These are phyloP conservation scores for Chaenodraco wilsoni DNA, from an alignment of 2,797 vertebrate genomes.

Conservation along the genomic window DNA sequence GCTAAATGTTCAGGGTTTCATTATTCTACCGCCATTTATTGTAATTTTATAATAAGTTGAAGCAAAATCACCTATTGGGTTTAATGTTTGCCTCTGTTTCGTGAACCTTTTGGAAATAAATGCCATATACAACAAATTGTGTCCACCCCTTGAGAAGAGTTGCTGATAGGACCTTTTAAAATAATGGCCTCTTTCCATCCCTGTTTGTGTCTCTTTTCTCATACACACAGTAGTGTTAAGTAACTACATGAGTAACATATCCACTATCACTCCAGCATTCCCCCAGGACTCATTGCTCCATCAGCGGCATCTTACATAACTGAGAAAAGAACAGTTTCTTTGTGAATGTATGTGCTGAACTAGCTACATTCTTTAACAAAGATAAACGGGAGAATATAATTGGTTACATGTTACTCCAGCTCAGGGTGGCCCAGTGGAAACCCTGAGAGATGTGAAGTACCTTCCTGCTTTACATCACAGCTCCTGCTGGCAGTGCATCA, in stretches of 20 bases:
- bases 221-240: background rate
- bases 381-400: constrained; percentile 65
- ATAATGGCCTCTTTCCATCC: background rate
- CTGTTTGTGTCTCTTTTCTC: background rate
- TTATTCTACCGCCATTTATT: no score
- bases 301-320: constrained; percentile 45
- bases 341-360: constrained; percentile 37
- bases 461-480: constrained; percentile 14
- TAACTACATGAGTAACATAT: constrained; percentile 33
- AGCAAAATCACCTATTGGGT: no score
- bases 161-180: no score
- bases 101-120: background rate
- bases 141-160: no score
- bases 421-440: constrained; percentile 15
- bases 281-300: constrained; percentile 49
- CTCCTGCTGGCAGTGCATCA: background rate
- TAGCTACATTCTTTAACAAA: constrained; percentile 55
- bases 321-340: constrained; percentile 28
- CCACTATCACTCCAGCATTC: constrained; percentile 18
- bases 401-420: constrained; percentile 52
- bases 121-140: background rate
- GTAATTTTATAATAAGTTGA: no score
- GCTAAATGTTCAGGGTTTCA: no score
- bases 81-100: background rate
- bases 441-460: constrained; percentile 10